Evolutionary conservation across 2,888 invertebrate genomes (phyloP).

Genomic region (Vanessa cardui): DNA sequence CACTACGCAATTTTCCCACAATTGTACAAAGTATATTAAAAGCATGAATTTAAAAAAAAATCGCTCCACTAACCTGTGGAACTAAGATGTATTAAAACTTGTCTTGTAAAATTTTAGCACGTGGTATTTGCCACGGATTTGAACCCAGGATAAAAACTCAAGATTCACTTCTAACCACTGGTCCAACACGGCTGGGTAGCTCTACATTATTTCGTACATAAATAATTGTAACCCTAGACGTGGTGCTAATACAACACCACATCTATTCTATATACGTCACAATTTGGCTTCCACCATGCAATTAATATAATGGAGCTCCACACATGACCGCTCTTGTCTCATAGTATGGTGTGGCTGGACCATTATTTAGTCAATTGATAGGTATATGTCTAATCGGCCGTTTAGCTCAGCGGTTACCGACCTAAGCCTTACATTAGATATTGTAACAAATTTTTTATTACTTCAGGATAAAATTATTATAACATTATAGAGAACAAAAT

Average conservation of each 20-base stretch:
- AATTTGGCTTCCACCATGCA: constrained; percentile 41
- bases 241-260: constrained; percentile 12
- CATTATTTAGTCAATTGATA: constrained; percentile 23
- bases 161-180: too few relatives aligned
- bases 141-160: too few relatives aligned
- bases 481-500: too few relatives aligned
- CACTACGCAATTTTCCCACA: too few relatives aligned
- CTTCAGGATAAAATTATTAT: too few relatives aligned
- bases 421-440: not conserved
- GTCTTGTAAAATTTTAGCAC: too few relatives aligned
- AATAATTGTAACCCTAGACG: constrained; percentile 14
- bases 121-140: too few relatives aligned
- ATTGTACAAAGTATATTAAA: too few relatives aligned
- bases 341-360: constrained; percentile 14
- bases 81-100: too few relatives aligned
- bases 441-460: not conserved
- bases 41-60: too few relatives aligned
- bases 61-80: too few relatives aligned
- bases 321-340: constrained; percentile 5
- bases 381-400: constrained; percentile 17
- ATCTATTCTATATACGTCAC: constrained; percentile 18
- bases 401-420: constrained; percentile 16
- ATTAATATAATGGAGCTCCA: constrained; percentile 49
- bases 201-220: not conserved
- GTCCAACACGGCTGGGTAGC: too few relatives aligned